Base-by-base conservation (phyloP, 92 coral and sea anemone genomes). In the Porites lobata region DNA sequence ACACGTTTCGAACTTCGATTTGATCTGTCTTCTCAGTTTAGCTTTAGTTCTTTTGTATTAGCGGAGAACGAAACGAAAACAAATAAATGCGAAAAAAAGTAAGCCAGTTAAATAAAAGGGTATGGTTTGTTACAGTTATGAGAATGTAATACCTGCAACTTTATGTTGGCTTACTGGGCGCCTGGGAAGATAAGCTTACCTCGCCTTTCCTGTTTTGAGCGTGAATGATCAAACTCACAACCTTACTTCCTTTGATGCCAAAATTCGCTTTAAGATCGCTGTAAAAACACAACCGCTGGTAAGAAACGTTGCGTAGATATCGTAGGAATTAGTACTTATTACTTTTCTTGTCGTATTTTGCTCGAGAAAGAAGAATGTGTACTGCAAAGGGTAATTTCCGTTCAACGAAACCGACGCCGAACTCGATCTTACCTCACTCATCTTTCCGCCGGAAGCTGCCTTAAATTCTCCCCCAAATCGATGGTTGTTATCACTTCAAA, bases 361-460 rank as follows among this genome's bases (percentile, higher is more conserved):
- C 1, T 64, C 81, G 50, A 26, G 61, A 73, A 38, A 38, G 78
- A 20, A 17, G 12, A 12, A 59, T 43, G 18, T 21, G 13, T 50
- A 61, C 22, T 1, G 72, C 19, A 74, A 29, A 50, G 47, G 47
- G 63, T 61, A 38, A 84, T 84, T 84, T 84, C 87, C 87, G 87
- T 73, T 74, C 87, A 53, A 66, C 73, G 7, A 72, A 84, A 51
- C 62, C 73, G 73, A 73, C 78, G 87, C 70, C 73, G n/a, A 47
- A 54, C 87, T 80, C 72, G 87, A 47, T 24, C 81, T 76, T 66
- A 85, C 89, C 83, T 76, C 73, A 65, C 75, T 77, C 86, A 72
- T 79, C 53, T 77, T 92, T 92, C 95, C 95, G 95, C 88, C 95
- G 95, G 95, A 92, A 92, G 59, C 89, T 63, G 76, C 68, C 76